Conservation (phyloP, 1,140 invertebrate genomes). For the Ptiloglossa arizonensis region DNA sequence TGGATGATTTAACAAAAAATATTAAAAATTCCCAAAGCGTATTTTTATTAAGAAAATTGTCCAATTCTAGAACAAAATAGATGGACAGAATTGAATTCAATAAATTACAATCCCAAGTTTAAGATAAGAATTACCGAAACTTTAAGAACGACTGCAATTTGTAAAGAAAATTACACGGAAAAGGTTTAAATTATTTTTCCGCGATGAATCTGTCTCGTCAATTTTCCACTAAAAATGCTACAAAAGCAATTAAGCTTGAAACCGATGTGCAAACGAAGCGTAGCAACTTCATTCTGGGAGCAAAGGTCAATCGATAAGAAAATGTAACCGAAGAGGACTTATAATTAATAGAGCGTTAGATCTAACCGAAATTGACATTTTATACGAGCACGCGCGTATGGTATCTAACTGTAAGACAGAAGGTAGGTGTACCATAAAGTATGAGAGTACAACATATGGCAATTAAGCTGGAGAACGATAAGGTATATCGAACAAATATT, state of each 20-base stretch:
- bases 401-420: slow-evolving; percentile 50
- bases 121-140: neutral
- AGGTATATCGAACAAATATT: slow-evolving; percentile 69
- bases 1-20: too few relatives aligned
- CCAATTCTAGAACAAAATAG: too few relatives aligned
- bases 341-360: neutral
- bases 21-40: too few relatives aligned
- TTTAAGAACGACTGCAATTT: neutral
- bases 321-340: neutral
- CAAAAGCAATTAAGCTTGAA: neutral
- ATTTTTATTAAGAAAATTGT: too few relatives aligned
- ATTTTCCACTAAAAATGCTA: neutral
- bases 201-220: too few relatives aligned
- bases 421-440: slow-evolving; percentile 46
- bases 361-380: slow-evolving; percentile 20
- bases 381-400: neutral
- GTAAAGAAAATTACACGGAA: neutral
- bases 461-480: slow-evolving; percentile 69
- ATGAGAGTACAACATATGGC: slow-evolving; percentile 66
- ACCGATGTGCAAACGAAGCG: neutral
- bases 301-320: neutral
- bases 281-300: neutral
- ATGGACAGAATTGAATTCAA: too few relatives aligned
- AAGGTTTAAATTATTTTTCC: too few relatives aligned
- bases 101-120: neutral